Evolutionary conservation across 2,888 invertebrate species (phyloP).

Genomic region (Rhamnusium bicolor): DNA sequence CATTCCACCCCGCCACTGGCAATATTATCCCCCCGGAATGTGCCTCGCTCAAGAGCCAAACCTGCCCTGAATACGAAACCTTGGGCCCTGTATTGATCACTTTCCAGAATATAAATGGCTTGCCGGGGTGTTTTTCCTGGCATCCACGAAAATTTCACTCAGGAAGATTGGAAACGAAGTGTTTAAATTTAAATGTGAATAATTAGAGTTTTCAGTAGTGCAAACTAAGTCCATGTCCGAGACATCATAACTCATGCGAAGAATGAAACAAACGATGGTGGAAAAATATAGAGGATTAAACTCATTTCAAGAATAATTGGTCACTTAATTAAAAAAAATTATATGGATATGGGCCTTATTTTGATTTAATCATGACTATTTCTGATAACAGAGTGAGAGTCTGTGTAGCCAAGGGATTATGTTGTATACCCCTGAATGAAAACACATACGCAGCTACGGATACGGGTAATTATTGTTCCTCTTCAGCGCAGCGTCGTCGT

Average conservation of each 20-base stretch:
- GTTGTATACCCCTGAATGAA: too few species aligned
- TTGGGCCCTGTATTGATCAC: constrained; percentile 28
- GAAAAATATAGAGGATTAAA: background rate
- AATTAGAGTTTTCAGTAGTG: background rate
- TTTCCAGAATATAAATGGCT: constrained; percentile 17
- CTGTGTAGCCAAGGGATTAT: too few species aligned
- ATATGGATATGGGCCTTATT: too few species aligned
- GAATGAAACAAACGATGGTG: background rate
- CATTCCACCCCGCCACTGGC: constrained; percentile 12
- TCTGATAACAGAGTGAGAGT: too few species aligned
- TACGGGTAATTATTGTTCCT: too few species aligned
- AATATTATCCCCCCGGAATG: constrained; percentile 26
- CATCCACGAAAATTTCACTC: constrained; percentile 1
- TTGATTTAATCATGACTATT: too few species aligned
- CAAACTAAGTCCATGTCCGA: background rate
- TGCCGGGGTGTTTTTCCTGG: constrained; percentile 24
- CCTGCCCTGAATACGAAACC: constrained; percentile 29
- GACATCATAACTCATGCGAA: background rate
- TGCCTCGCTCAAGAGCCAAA: constrained; percentile 20
- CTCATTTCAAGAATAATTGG: background rate
- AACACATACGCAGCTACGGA: too few species aligned
- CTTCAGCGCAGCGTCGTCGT: too few species aligned
- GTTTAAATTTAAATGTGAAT: background rate
- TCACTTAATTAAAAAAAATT: background rate
- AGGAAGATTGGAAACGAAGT: constrained; percentile 8